Percentiles rank a stretch among this genome's conserved stretches.
Conservation (phyloP, 92 coral and sea anemone genomes). For the Anthopleura xanthogrammica region DNA sequence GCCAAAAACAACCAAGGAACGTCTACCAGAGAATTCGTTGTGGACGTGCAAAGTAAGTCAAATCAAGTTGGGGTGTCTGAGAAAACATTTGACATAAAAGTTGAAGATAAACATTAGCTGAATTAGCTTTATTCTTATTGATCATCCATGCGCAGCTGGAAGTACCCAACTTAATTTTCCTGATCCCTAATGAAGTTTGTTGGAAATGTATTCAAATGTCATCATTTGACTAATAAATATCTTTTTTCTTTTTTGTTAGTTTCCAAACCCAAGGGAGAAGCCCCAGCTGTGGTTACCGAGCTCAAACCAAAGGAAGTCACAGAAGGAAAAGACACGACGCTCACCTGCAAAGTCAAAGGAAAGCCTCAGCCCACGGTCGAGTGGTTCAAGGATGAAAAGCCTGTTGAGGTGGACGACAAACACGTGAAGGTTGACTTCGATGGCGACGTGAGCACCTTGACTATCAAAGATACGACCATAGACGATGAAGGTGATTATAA, state of each 20-base stretch:
- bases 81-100: constrained; percentile 78
- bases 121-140: too few species aligned
- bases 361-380: constrained; percentile 78
- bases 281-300: constrained; percentile 73
- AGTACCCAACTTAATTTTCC: too few species aligned
- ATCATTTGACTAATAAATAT: too few species aligned
- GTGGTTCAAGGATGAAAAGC: constrained; percentile 82
- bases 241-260: neutral
- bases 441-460: constrained; percentile 54
- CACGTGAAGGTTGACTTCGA: constrained; percentile 55
- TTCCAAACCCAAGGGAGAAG: constrained; percentile 72
- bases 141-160: too few species aligned
- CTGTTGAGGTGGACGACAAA: constrained; percentile 49
- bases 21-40: constrained; percentile 72
- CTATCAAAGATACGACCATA: constrained; percentile 54
- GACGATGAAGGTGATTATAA: constrained; percentile 88
- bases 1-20: constrained; percentile 83
- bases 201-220: constrained; percentile 25
- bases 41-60: constrained; percentile 73
- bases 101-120: constrained; percentile 52
- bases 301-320: constrained; percentile 68
- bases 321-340: constrained; percentile 62
- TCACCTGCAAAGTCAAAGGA: constrained; percentile 68
- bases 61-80: constrained; percentile 77
- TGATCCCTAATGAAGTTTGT: too few species aligned